These are phyloP conservation scores for Andrena bucephala DNA, from an alignment of 2,888 invertebrate species.

Conservation along the genomic window DNA sequence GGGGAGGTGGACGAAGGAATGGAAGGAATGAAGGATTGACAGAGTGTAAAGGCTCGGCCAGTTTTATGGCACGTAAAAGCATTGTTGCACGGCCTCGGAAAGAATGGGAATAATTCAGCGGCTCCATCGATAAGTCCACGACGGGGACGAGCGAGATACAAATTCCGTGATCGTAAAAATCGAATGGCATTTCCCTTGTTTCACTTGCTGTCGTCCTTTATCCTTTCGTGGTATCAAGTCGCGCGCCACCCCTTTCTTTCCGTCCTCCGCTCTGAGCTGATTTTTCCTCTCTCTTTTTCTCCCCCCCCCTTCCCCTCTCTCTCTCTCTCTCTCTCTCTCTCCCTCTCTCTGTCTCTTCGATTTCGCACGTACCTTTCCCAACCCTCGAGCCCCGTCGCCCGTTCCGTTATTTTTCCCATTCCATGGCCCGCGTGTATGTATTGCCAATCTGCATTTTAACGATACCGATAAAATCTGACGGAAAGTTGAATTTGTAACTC, in stretches of 20 bases:
- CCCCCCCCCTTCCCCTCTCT: not conserved
- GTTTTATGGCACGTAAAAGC: constrained; percentile 82
- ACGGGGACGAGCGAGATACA: constrained; percentile 74
- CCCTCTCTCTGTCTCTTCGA: constrained; percentile 20
- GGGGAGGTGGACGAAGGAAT: constrained; percentile 23
- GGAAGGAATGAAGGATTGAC: constrained; percentile 56
- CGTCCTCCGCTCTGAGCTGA: not conserved
- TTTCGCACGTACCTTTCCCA: constrained; percentile 37
- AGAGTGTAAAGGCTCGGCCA: constrained; percentile 59
- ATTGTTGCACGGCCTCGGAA: constrained; percentile 76
- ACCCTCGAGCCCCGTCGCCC: not conserved
- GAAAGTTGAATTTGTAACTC: constrained; percentile 54
- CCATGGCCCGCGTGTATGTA: constrained; percentile 43
- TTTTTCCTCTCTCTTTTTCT: constrained; percentile 14
- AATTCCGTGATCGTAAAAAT: constrained; percentile 82
- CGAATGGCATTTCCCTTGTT: constrained; percentile 67
- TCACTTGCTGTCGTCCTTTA: constrained; percentile 60
- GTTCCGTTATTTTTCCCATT: constrained; percentile 42
- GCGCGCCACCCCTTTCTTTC: constrained; percentile 14
- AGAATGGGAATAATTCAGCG: constrained; percentile 81
- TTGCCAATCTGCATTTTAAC: constrained; percentile 80
- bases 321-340: constrained; percentile 20
- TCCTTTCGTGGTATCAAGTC: constrained; percentile 62
- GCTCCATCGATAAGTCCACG: constrained; percentile 75
- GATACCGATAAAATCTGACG: constrained; percentile 74